Evolutionary conservation across 2,888 invertebrate genomes (phyloP), one percentile per base, ranked within the genome.

Genomic region (Agapostemon virescens): DNA sequence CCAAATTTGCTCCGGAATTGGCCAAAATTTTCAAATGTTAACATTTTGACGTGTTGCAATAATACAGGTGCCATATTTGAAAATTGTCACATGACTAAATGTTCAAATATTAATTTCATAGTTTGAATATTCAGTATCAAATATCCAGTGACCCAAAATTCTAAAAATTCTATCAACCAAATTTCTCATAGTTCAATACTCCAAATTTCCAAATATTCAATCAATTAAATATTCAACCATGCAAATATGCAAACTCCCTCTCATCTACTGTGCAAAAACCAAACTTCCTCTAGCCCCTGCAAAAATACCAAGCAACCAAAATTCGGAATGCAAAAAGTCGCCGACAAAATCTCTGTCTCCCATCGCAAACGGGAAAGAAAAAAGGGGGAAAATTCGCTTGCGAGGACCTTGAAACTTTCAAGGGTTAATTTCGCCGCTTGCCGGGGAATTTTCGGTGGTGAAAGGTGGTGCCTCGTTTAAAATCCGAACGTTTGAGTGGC

Each of bases 391-490:
- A 49, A 49, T n/a, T n/a, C 45, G 1, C 2, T 9, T 2, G n/a
- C 3, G 9, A 1, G n/a, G 45, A 49, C 20, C 20, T n/a, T 49
- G 49, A 49, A 49, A 49, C 9, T 49, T 49, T n/a, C n/a, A 49
- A 49, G n/a, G 49, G 49, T n/a, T n/a, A 49, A 49, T 49, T 49
- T 49, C 11, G 49, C 45, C n/a, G 49, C n/a, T 2, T 49, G 3
- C 45, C 49, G 3, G 49, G 9, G n/a, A 49, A 49, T 49, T 49
- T 49, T 49, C n/a, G 49, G 49, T n/a, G 49, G n/a, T 49, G 49
- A 49, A 49, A 49, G 49, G n/a, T n/a, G 49, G 49, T n/a, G n/a
- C n/a, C 49, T 49, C 49, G 49, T 49, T 49, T 49, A 49, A 49
- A 49, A n/a, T 49, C 49, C 49, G n/a, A 49, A 49, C 7, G 49